A percentile compares a stretch with the other conserved stretches of the same genome.
These are phyloP conservation scores for Zapornia atra DNA, from an alignment of 2,113 vertebrate species.

Conservation along the genomic window DNA sequence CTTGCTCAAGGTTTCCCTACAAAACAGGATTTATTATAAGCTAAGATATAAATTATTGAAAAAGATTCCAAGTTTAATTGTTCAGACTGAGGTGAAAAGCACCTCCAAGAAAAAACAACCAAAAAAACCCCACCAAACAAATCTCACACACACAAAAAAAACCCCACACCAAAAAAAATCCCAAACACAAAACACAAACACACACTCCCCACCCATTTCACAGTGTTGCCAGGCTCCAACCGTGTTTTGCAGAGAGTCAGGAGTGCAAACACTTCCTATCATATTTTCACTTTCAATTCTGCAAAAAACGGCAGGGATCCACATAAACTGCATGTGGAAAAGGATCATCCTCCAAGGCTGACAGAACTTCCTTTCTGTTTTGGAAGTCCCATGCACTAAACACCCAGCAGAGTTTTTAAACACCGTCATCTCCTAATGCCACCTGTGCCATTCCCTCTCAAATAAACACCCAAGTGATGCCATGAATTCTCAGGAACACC, in stretches of 20 bases:
- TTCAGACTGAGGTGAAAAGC: background rate
- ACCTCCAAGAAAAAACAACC: background rate
- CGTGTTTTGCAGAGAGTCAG: background rate
- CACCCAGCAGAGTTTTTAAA: background rate
- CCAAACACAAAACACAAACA: no score
- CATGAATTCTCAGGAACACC: background rate
- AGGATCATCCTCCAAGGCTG: background rate
- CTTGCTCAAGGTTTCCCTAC: background rate
- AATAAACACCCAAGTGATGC: fast-evolving
- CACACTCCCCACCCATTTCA: background rate
- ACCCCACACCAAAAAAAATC: no score
- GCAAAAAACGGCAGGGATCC: background rate
- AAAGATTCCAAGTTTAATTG: background rate
- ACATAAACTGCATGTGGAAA: background rate
- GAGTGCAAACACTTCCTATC: background rate
- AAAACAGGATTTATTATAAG: background rate
- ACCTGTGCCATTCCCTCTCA: background rate
- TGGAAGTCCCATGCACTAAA: background rate
- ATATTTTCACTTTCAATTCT: background rate
- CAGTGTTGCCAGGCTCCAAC: background rate
- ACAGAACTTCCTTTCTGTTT: background rate
- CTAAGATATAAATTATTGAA: background rate
- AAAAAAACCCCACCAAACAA: no score
- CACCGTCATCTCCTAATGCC: background rate
- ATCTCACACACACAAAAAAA: no score